Conservation (phyloP, 2,888 invertebrate genomes). For the Pristionchus arcanus region DNA sequence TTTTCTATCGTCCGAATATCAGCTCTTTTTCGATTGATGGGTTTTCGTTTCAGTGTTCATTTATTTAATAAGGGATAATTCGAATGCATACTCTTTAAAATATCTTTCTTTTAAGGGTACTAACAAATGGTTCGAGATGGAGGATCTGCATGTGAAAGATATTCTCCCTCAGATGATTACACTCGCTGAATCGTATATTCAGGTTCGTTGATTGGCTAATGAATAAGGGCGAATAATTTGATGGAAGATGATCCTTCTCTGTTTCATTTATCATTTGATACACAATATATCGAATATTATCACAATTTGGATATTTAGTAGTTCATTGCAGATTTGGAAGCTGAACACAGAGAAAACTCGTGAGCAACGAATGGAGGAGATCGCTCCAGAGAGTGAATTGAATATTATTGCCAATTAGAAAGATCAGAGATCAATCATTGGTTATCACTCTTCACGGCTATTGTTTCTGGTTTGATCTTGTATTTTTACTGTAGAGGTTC, state of each 20-base stretch:
- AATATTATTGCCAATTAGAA: slow-evolving; percentile 17
- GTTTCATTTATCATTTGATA: too few relatives aligned
- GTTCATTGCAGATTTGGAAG: slow-evolving; percentile 71
- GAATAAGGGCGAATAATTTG: too few relatives aligned
- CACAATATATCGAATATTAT: too few relatives aligned
- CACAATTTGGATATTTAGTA: not conserved
- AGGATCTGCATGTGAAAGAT: slow-evolving; percentile 97
- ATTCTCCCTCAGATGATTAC: slow-evolving; percentile 99
- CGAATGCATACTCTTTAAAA: too few relatives aligned
- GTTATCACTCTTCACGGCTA: not conserved
- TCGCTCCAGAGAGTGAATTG: slow-evolving; percentile 50
- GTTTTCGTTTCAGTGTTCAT: not conserved
- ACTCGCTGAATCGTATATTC: slow-evolving; percentile 97
- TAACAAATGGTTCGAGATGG: slow-evolving; percentile 92
- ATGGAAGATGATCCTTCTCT: too few relatives aligned
- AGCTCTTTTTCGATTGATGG: not conserved
- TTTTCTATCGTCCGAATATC: too few relatives aligned
- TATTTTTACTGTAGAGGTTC: slow-evolving; percentile 28
- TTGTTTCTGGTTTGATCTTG: slow-evolving; percentile 18
- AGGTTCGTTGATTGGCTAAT: slow-evolving; percentile 82
- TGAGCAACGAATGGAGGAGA: slow-evolving; percentile 73
- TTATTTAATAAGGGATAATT: not conserved
- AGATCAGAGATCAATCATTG: not conserved
- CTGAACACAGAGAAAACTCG: slow-evolving; percentile 77
- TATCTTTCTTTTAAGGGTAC: slow-evolving; percentile 83